Base-by-base conservation (phyloP, 1,140 invertebrate species). In the Sesamia nonagrioides region DNA sequence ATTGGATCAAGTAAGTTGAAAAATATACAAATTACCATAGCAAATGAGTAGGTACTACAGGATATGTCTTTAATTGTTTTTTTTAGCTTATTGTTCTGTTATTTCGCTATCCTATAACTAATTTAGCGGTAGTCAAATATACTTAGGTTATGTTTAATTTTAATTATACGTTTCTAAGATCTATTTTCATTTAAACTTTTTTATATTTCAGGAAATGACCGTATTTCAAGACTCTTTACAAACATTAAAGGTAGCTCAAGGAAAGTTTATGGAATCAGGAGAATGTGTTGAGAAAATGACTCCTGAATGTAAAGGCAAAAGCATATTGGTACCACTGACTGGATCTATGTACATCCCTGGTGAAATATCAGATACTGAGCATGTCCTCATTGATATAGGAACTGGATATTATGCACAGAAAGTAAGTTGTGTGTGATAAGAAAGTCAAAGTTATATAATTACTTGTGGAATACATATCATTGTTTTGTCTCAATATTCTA, bases 281-380 rank as follows among this genome's bases (percentile, higher is more conserved):
- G 97, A 98, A 87, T 97, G 97, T 91, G 95, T 99, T 37, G 97
- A 98, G 81, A 98, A 97, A 95, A 96, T 99, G 61, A 97, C 96
- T 68, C 96, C 97, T 3, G 95, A 97, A 21, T 95, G 95, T 40
- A 96, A 97, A 91, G 97, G 97, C 85, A 98, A 97, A 88, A 96
- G 97, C 78, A 97, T 99, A 79, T 92, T 99, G 8, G 98, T 99
- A 21, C 98, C 98, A 11, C 95, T 99, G 0, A 99, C 98, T 48
- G 97, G 97, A 79, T 99, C 98, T 86, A 99, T 99, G 97, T 99
- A 99, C 95, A 98, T 99, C 21, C 97, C 98, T 80, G 99, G 98
- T 9, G 96, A 96, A 87, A 95, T 99, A 61, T 96, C 96, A 78
- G 97, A 99, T 91, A 96, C 97, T 15, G 96, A 98, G 74, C 97